Conservation (phyloP, 2,797 vertebrate genomes). For the Buphagus erythrorhynchus region DNA sequence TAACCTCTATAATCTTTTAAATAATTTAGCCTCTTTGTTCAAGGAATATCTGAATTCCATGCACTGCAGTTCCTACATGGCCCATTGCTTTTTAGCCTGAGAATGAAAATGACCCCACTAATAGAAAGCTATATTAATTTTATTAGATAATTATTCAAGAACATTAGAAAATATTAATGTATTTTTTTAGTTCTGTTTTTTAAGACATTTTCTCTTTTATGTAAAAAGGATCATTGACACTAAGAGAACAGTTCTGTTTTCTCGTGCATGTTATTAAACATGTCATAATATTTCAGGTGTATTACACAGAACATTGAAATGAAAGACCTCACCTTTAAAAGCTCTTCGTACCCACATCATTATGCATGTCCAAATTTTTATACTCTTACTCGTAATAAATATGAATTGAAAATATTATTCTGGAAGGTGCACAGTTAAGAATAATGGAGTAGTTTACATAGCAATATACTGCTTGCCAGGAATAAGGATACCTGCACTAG, state of each 20-base stretch:
- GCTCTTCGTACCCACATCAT: neutral
- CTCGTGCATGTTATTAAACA: neutral
- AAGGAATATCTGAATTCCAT: neutral
- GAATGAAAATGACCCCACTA: neutral
- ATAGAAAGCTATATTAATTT: conserved; percentile 19
- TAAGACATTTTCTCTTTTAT: neutral
- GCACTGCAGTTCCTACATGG: neutral
- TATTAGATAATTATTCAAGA: conserved; percentile 41
- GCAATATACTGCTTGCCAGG: neutral
- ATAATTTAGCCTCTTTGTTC: neutral
- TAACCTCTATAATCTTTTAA: neutral
- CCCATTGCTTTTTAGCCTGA: neutral
- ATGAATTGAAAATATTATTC: neutral
- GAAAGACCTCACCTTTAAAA: conserved; percentile 22
- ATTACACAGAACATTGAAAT: neutral
- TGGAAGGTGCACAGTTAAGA: neutral
- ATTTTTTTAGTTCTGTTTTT: neutral
- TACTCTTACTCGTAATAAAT: neutral
- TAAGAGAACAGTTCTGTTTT: neutral
- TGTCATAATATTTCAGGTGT: neutral
- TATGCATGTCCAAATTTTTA: neutral
- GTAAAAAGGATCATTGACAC: conserved; percentile 6
- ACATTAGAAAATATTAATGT: neutral
- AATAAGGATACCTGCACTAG: neutral
- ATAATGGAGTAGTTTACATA: neutral